Percentiles rank a stretch among this genome's conserved stretches.
Conservation (phyloP, 1,140 invertebrate species). For the Hyles euphorbiae region DNA sequence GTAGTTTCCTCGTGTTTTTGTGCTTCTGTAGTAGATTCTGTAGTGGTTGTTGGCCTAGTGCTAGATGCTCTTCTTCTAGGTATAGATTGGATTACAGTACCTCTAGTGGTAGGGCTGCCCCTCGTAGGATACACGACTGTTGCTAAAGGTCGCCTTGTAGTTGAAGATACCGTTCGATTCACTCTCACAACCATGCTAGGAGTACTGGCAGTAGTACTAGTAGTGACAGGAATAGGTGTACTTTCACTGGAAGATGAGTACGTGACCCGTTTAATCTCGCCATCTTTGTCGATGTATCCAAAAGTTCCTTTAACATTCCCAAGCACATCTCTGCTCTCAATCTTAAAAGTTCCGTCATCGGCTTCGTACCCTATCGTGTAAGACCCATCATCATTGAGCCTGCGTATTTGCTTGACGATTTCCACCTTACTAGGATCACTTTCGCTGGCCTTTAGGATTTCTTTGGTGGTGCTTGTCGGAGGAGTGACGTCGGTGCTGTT, state of each 20-base stretch:
- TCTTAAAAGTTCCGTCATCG: constrained; percentile 89
- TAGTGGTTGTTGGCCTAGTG: constrained; percentile 32
- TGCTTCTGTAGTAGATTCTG: constrained; percentile 48
- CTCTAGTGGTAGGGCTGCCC: constrained; percentile 66
- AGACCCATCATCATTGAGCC: constrained; percentile 88
- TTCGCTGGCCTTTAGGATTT: constrained; percentile 75
- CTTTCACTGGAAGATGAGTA: constrained; percentile 80
- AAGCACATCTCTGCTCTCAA: constrained; percentile 86
- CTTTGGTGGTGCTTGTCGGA: constrained; percentile 56
- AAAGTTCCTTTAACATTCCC: constrained; percentile 92
- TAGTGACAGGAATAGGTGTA: constrained; percentile 64
- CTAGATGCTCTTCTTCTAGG: constrained; percentile 69
- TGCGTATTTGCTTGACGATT: constrained; percentile 85
- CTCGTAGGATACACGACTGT: constrained; percentile 70
- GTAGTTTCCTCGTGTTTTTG: constrained; percentile 54
- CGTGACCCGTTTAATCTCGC: constrained; percentile 89
- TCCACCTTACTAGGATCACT: constrained; percentile 76
- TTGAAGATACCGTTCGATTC: constrained; percentile 68
- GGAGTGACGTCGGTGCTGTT: constrained; percentile 8
- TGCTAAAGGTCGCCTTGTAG: constrained; percentile 64
- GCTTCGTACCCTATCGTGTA: constrained; percentile 92
- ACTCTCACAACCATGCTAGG: constrained; percentile 58
- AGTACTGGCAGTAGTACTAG: constrained; percentile 65
- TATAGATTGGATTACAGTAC: constrained; percentile 79
- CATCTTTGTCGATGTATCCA: constrained; percentile 87